Evolutionary conservation across 1,140 invertebrate genomes (phyloP), one percentile per base, ranked within the genome.

Genomic region (Drosophila sp.): DNA sequence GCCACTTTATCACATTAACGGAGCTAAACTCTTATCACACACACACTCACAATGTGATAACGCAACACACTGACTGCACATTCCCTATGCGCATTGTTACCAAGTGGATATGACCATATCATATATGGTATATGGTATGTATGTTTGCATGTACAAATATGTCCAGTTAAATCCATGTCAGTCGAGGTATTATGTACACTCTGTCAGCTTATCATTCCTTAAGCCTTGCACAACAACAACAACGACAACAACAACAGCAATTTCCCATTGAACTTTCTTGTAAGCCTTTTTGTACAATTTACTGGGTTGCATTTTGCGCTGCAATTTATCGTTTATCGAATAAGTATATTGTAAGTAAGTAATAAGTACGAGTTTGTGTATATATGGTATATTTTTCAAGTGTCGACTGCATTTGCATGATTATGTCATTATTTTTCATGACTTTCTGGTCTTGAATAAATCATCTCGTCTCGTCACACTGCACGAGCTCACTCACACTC

Each of bases 351-450:
- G 21, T 21, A 21, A 2, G 21, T 29, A 29, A 27, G 25, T 27
- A 27, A 34, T 9, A 25, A n/a, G 7, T 18, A 25, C 14, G 16
- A 4, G 34, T 7, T 7, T 18, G 16, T 27, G 1, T 13, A 18
- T 9, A 18, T 46, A 14, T 36, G 13, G 13, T 41, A 3, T 9
- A 38, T 25, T 7, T n/a, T 6, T 13, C 16, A 46, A 57, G 6
- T 34, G 14, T 11, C 40, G 53, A 50, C 13, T 69, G 38, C 29
- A 53, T 87, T 87, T 87, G 62, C 78, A 87, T 86, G 59, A 80
- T 76, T 69, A 66, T 72, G 57, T 78, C 78, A 79, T 87, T 82
- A 87, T 40, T 82, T 87, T 79, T 48, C 67, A 77, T 89, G 76
- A 87, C 51, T 14, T 48, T 34, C 59, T 67, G 62, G 36, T 43